A percentile compares a stretch with the other conserved stretches of the same genome.
These are phyloP conservation scores for Acanthis flammea DNA, from an alignment of 2,797 vertebrate species.

Conservation along the genomic window DNA sequence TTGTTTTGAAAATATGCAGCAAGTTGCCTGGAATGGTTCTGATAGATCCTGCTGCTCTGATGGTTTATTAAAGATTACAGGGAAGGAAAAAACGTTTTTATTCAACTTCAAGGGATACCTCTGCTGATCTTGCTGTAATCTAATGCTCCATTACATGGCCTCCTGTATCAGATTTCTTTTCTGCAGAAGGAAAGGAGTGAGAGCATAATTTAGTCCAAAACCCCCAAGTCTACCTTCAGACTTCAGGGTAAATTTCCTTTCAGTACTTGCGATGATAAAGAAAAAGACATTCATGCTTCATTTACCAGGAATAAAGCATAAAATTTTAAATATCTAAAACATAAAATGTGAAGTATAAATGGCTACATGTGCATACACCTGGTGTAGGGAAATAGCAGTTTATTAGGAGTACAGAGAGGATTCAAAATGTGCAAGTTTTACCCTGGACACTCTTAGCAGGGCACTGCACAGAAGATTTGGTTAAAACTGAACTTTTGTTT, in stretches of 20 bases:
- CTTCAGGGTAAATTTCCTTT: not conserved
- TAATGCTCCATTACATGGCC: not conserved
- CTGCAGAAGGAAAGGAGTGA: not conserved
- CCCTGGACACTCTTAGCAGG: not conserved
- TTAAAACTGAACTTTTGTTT: not conserved
- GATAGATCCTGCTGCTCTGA: not conserved
- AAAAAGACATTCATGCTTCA: not conserved
- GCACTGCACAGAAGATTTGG: not conserved
- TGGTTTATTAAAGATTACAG: not conserved
- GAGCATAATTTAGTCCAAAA: not conserved
- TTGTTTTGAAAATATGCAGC: not conserved
- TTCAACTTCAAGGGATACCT: not conserved
- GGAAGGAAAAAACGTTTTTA: not conserved
- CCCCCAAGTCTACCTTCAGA: not conserved
- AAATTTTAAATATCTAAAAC: not conserved
- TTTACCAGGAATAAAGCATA: not conserved
- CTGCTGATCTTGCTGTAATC: not conserved
- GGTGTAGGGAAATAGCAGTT: not conserved
- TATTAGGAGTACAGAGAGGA: not conserved
- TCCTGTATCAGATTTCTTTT: not conserved
- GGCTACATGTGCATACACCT: not conserved
- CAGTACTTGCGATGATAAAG: not conserved
- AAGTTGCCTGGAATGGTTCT: not conserved
- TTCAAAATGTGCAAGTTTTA: not conserved
- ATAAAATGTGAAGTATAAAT: not conserved